Evolutionary conservation across 2,797 vertebrate genomes (phyloP).

Genomic region (Bradypodion pumilum): DNA sequence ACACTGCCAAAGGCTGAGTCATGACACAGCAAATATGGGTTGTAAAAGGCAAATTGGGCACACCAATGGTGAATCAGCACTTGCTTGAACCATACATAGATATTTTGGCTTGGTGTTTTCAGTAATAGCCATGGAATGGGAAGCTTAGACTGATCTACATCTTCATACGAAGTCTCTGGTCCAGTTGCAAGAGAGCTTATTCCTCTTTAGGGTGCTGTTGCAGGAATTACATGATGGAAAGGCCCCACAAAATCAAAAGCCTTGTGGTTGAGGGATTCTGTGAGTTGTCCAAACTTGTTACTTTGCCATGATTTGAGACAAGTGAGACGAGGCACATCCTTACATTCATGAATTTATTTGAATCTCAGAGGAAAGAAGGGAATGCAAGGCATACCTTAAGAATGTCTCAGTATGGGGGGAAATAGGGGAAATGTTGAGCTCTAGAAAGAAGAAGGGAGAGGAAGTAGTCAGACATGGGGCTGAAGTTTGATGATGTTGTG

Average conservation of each 20-base stretch:
- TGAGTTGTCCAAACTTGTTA: too few species aligned
- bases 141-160: background rate
- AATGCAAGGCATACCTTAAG: background rate
- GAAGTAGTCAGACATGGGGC: background rate
- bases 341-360: background rate
- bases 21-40: background rate
- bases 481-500: background rate
- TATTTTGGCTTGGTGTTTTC: too few species aligned
- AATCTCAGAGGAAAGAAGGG: background rate
- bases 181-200: background rate
- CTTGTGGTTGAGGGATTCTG: background rate
- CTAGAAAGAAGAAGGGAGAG: background rate
- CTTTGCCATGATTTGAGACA: background rate
- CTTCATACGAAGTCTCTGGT: background rate
- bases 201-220: background rate
- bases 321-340: background rate
- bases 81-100: background rate
- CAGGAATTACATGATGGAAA: background rate
- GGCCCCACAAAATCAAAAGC: background rate
- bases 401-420: background rate
- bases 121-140: background rate
- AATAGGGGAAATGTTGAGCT: background rate
- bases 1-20: background rate
- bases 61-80: background rate
- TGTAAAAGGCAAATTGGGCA: background rate